phyloP scores from a whole-genome alignment of 2,888 invertebrate species.

The Euphydryas editha region DNA sequence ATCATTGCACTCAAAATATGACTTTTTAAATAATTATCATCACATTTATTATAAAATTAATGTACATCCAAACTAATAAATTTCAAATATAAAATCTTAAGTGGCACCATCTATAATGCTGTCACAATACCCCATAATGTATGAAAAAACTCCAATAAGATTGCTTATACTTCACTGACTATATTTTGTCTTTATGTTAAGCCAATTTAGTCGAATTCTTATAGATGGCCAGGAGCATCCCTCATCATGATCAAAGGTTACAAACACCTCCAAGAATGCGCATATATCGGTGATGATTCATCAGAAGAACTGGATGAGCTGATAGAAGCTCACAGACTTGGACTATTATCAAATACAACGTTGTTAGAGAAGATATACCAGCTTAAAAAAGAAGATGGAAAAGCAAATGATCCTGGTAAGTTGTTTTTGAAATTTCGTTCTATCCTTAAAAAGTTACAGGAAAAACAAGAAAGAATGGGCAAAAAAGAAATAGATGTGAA shows the following conservation, averaged over 20 bases:
- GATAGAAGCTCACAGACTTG: constrained; percentile 72
- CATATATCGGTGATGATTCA: constrained; percentile 91
- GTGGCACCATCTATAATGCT: too few relatives aligned
- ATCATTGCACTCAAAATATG: too few relatives aligned
- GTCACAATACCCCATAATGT: too few relatives aligned
- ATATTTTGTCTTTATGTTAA: not conserved
- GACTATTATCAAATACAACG: constrained; percentile 61
- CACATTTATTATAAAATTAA: too few relatives aligned
- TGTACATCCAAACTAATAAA: too few relatives aligned
- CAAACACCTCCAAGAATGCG: constrained; percentile 90
- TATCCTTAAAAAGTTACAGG: not conserved
- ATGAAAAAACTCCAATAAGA: too few relatives aligned
- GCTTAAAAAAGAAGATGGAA: constrained; percentile 73
- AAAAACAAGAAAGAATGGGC: too few relatives aligned
- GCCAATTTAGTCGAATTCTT: not conserved
- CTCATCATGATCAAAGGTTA: constrained; percentile 90
- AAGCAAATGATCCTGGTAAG: constrained; percentile 84
- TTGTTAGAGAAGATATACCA: constrained; percentile 62
- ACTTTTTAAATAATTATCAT: too few relatives aligned
- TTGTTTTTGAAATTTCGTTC: not conserved
- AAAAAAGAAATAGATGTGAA: too few relatives aligned
- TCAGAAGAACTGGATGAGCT: constrained; percentile 89
- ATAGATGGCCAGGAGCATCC: constrained; percentile 90
- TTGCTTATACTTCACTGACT: not conserved
- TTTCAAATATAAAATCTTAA: too few relatives aligned